These are phyloP conservation scores for Bufo gargarizans DNA, from an alignment of 2,113 vertebrate species.

Conservation along the genomic window DNA sequence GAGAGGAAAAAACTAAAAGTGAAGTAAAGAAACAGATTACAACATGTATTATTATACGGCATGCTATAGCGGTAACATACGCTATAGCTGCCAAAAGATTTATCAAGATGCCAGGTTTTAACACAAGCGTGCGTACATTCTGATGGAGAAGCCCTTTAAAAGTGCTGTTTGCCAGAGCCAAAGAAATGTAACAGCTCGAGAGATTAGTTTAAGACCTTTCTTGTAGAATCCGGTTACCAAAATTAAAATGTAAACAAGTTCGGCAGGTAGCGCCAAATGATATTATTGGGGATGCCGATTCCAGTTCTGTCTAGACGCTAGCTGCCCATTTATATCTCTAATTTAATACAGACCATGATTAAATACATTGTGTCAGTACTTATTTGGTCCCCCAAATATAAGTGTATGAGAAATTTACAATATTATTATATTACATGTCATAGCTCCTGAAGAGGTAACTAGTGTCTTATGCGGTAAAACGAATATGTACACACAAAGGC, in stretches of 20 bases:
- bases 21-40: background rate
- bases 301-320: no score
- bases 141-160: background rate
- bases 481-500: background rate
- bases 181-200: background rate
- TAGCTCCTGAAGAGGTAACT: background rate
- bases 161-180: background rate
- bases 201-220: background rate
- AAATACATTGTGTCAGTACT: conserved; percentile 1
- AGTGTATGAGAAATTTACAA: conserved; percentile 1
- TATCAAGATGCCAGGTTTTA: background rate
- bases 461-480: background rate
- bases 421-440: background rate
- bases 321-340: background rate
- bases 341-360: background rate
- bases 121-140: background rate
- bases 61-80: background rate
- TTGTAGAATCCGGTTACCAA: background rate
- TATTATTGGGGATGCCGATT: no score
- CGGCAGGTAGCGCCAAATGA: background rate
- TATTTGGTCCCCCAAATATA: background rate
- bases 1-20: background rate
- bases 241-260: conserved; percentile 14
- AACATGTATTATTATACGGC: background rate
- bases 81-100: background rate